A percentile compares a stretch with the other conserved stretches of the same genome.
These are phyloP conservation scores for Blomia tropicalis DNA, from an alignment of 2,888 invertebrate species.

Conservation along the genomic window DNA sequence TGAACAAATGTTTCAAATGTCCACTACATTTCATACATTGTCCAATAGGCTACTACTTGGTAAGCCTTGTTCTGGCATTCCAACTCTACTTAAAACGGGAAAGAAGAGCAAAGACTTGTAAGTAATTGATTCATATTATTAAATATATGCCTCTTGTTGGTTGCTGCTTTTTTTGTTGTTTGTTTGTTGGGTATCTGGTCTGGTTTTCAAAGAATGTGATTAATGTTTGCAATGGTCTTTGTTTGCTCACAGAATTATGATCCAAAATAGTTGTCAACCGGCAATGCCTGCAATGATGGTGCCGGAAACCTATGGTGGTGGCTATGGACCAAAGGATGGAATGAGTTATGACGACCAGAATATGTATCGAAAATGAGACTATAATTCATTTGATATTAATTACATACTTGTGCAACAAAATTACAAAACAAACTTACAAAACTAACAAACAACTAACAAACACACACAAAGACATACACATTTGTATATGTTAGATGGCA, in stretches of 20 bases:
- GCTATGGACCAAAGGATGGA: neutral
- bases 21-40: too few relatives aligned
- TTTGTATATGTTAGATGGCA: too few relatives aligned
- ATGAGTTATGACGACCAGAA: neutral
- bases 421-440: too few relatives aligned
- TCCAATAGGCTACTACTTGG: neutral
- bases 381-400: too few relatives aligned
- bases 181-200: too few relatives aligned
- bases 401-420: too few relatives aligned
- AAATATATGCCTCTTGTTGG: neutral
- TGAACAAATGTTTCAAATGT: neutral
- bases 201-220: too few relatives aligned
- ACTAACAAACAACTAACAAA: too few relatives aligned
- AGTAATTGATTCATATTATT: neutral
- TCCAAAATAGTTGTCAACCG: neutral
- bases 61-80: neutral
- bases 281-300: neutral
- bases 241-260: neutral
- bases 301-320: neutral
- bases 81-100: neutral
- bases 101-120: neutral
- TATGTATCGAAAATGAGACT: too few relatives aligned
- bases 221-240: neutral
- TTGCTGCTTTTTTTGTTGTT: too few relatives aligned
- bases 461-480: too few relatives aligned